Base-by-base conservation (phyloP, 2,888 invertebrate species). In the Schrankia costaestrigalis region DNA sequence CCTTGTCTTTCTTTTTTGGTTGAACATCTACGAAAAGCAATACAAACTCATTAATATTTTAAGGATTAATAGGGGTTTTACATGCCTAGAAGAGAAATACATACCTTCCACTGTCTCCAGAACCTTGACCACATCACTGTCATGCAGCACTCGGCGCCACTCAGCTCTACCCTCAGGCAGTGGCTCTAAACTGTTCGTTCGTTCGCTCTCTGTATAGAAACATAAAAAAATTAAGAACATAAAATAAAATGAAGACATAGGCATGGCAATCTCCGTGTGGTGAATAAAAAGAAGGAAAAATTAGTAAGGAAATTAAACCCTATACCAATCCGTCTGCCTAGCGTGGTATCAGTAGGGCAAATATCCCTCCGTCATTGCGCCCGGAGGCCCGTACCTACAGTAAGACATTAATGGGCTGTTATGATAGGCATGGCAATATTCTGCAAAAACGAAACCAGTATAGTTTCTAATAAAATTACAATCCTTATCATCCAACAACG, bases 21-120 rank as follows among this genome's bases (percentile, higher is more conserved):
- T 93, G 93, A 18, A 91, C 92, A 80, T 93, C 93, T 93, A 73
- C n/a, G n/a, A n/a, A n/a, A n/a, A n/a, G n/a, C n/a, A n/a, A n/a
- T n/a, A n/a, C n/a, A n/a, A n/a, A n/a, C n/a, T n/a, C n/a, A n/a
- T n/a, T n/a, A n/a, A n/a, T n/a, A n/a, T n/a, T n/a, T n/a, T n/a
- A n/a, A 17, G 3, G 17, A 17, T 17, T 5, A 17, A 17, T 5
- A 10, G 6, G 11, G 11, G 11, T 2, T 9, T 3, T 23, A 23
- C 4, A 13, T 6, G 13, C 3, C 8, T 13, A 13, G 6, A 5
- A 14, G 17, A 9, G n/a, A n/a, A n/a, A n/a, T n/a, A 17, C 17
- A 11, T 79, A 94, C 95, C 95, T 90, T 95, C 95, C 34, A 96
- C 94, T 19, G 95, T 92, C 82, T 96, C 95, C 89, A 96, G 93